Evolutionary conservation across 2,113 vertebrate genomes (phyloP), one percentile per base, ranked within the genome.

Genomic region (Chaetodon trifascialis): DNA sequence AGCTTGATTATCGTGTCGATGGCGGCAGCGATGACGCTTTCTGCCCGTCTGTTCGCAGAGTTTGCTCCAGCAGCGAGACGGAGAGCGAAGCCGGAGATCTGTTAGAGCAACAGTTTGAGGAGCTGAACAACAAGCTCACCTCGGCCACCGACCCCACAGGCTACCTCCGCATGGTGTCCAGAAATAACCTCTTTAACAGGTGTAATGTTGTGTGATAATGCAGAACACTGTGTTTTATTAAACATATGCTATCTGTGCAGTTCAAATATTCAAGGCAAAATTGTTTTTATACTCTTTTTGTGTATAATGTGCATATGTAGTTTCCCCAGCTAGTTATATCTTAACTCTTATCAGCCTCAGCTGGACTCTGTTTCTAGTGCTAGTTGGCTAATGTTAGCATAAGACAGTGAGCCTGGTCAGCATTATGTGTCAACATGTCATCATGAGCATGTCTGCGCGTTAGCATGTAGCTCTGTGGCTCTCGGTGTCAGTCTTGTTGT

Each of bases 1-100:
- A 30, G 30, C 30, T 30, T 30, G 30, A 30, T 30, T 30, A 30
- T 30, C 30, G 30, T 3, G 30, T 30, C 30, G 30, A 30, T 3
- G 30, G 30, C 30, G 30, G 30, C 6, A 5, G 19, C 9, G 5
- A 1, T 38, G 5, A 69, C 1, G 46, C 46, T 9, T 52, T 34
- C 52, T 15, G 56, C 4, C 34, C n/a, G n/a, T 52, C 21, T 1
- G 30, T 62, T 17, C 9, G 0, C 90, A 99, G 98, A 87, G 92
- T 93, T 76, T 95, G 96, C 62, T 96, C 96, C 87, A 96, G 95
- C 92, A 99, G 97, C 0, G 98, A 99, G 94, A 98, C 97, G 0
- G 98, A 98, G 88, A 99, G 98, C 0, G 97, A 99, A 80, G 97
- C 97, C 0, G 98, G 97, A 30, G 98, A 99, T 85, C 92, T 97